Conservation (phyloP, 2,888 invertebrate genomes). For the Acanthococcus lagerstroemiae region DNA sequence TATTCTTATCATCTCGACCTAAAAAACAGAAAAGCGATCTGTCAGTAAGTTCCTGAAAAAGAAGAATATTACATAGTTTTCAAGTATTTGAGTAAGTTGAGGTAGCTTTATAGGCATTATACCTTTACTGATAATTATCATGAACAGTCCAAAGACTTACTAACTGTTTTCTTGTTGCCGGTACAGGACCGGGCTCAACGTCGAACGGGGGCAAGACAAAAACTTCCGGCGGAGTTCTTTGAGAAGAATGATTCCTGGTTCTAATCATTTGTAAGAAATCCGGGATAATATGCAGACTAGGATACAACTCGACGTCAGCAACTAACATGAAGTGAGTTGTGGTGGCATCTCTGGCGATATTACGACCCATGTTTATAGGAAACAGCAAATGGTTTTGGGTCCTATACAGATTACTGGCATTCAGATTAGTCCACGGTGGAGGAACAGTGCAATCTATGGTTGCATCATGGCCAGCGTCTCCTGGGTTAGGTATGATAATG, state of each 20-base stretch:
- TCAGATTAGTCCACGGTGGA: constrained; percentile 59
- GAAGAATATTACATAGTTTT: no score
- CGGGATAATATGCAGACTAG: constrained; percentile 67
- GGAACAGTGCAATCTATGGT: constrained; percentile 63
- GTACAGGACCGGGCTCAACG: constrained; percentile 54
- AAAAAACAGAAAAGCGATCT: no score
- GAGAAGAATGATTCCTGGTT: constrained; percentile 54
- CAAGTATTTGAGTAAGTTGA: no score
- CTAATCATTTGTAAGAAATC: constrained; percentile 78
- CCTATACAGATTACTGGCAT: constrained; percentile 58
- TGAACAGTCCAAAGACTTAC: no score
- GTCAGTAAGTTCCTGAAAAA: no score
- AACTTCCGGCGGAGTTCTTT: constrained; percentile 54
- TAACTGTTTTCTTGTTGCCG: constrained; percentile 61
- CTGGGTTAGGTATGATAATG: constrained; percentile 41
- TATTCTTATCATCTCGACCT: constrained; percentile 46
- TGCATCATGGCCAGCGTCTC: constrained; percentile 49
- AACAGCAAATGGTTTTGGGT: constrained; percentile 69
- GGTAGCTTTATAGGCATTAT: no score
- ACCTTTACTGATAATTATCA: no score
- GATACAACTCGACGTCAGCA: constrained; percentile 84
- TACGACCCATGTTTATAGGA: constrained; percentile 82
- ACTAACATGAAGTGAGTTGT: constrained; percentile 72
- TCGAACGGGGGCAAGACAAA: constrained; percentile 85
- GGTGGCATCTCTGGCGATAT: constrained; percentile 75